A percentile compares a stretch with the other conserved stretches of the same genome.
Conservation (phyloP, 2,888 invertebrate species). For the Athetis lepigone region DNA sequence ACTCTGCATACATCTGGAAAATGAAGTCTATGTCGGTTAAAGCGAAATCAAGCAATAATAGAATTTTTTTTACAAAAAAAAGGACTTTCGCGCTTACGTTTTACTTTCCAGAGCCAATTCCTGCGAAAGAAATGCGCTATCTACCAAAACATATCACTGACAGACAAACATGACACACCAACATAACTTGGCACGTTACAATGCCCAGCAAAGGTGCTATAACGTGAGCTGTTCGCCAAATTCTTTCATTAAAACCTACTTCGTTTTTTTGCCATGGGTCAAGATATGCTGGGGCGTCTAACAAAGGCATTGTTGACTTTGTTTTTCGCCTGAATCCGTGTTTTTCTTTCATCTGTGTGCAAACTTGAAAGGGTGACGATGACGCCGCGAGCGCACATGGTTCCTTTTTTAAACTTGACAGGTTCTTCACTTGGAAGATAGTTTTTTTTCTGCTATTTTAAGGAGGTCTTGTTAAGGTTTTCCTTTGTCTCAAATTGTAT, state of each 20-base stretch:
- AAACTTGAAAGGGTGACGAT: slow-evolving; percentile 61
- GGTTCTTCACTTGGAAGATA: slow-evolving; percentile 33
- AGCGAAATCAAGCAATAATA: too few relatives aligned
- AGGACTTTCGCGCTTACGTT: not conserved
- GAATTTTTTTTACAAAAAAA: too few relatives aligned
- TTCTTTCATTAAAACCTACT: slow-evolving; percentile 12
- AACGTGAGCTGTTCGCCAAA: slow-evolving; percentile 1
- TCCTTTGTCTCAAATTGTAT: slow-evolving; percentile 20
- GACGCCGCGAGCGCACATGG: slow-evolving; percentile 31
- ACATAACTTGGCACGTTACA: slow-evolving; percentile 10
- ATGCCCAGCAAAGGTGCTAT: not conserved
- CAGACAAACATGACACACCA: slow-evolving; percentile 30
- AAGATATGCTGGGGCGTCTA: slow-evolving; percentile 21
- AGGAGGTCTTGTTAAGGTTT: slow-evolving; percentile 12
- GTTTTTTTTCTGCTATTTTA: slow-evolving; percentile 30
- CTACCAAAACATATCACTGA: slow-evolving; percentile 42
- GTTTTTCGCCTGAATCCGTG: slow-evolving; percentile 61
- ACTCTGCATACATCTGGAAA: too few relatives aligned
- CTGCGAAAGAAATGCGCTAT: not conserved
- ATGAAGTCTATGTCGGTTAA: too few relatives aligned
- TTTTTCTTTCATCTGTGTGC: slow-evolving; percentile 63
- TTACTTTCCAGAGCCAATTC: slow-evolving; percentile 11
- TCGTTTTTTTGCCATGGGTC: slow-evolving; percentile 31
- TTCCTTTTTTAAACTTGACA: slow-evolving; percentile 45
- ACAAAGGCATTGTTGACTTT: slow-evolving; percentile 69